These are phyloP conservation scores for Tethya wilhelma DNA, from an alignment of 37 sponge, comb jelly and placozoan species.

Conservation along the genomic window DNA sequence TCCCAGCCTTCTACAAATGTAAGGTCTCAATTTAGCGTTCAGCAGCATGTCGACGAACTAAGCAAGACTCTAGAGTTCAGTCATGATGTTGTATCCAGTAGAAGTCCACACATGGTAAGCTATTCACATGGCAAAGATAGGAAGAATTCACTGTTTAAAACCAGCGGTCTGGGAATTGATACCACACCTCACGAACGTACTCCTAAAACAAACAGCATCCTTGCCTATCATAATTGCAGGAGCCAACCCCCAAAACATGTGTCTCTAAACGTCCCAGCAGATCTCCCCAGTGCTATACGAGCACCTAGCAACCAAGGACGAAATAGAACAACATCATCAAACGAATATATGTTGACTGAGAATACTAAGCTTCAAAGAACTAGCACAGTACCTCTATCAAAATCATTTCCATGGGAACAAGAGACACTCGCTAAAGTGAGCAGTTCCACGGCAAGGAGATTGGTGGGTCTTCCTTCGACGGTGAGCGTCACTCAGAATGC, in stretches of 20 bases:
- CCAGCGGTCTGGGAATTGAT: not conserved
- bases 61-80: conserved; percentile 35
- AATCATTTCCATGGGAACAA: conserved; percentile 42
- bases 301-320: not conserved
- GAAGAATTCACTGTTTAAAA: not conserved
- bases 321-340: no score
- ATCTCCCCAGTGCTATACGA: no score
- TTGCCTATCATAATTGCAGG: conserved; percentile 6
- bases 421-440: conserved; percentile 24
- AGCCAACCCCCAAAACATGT: no score
- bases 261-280: no score
- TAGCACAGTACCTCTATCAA: not conserved
- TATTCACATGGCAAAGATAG: conserved; percentile 25
- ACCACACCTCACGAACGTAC: not conserved
- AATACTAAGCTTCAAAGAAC: not conserved
- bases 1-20: no score
- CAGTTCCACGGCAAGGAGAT: conserved; percentile 31
- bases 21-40: no score
- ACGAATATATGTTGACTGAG: no score
- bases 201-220: not conserved
- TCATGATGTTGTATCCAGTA: conserved; percentile 44
- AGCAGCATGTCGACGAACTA: conserved; percentile 19
- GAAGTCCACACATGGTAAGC: conserved; percentile 24
- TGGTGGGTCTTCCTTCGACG: conserved; percentile 9
- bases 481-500: no score